Conservation (phyloP, 2,888 invertebrate species). For the Laspeyria flexula region DNA sequence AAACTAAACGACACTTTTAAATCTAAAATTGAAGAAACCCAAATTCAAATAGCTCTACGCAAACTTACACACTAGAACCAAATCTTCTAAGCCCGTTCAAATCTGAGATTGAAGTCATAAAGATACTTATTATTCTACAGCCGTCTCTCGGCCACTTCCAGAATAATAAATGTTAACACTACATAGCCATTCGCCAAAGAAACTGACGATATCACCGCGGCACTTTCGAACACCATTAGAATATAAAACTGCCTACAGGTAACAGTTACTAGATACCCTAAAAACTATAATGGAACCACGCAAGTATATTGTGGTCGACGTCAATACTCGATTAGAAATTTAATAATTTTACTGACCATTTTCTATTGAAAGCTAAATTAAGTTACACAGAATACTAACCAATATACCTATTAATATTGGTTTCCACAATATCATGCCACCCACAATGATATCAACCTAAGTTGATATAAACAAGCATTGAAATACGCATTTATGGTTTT, state of each 20-base stretch:
- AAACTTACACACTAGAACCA: constrained; percentile 41
- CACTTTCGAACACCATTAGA: constrained; percentile 66
- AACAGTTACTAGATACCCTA: constrained; percentile 37
- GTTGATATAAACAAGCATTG: no score
- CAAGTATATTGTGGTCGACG: constrained; percentile 28
- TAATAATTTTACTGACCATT: no score
- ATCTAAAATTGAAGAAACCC: no score
- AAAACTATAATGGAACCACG: constrained; percentile 36
- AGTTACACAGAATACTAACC: no score
- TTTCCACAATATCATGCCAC: no score
- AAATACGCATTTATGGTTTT: no score
- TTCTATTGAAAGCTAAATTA: no score
- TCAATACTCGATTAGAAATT: constrained; percentile 30
- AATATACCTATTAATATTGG: no score
- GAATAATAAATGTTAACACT: constrained; percentile 79
- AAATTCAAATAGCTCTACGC: constrained; percentile 20
- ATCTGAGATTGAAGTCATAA: constrained; percentile 63
- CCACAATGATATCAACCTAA: no score
- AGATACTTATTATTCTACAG: constrained; percentile 69
- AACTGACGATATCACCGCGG: constrained; percentile 72
- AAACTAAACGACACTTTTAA: no score
- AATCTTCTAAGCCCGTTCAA: constrained; percentile 58
- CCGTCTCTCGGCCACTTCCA: constrained; percentile 66
- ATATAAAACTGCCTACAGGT: constrained; percentile 60
- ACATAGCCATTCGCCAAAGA: constrained; percentile 72